Evolutionary conservation across 2,888 invertebrate genomes (phyloP).

Genomic region (Athalia circularis): DNA sequence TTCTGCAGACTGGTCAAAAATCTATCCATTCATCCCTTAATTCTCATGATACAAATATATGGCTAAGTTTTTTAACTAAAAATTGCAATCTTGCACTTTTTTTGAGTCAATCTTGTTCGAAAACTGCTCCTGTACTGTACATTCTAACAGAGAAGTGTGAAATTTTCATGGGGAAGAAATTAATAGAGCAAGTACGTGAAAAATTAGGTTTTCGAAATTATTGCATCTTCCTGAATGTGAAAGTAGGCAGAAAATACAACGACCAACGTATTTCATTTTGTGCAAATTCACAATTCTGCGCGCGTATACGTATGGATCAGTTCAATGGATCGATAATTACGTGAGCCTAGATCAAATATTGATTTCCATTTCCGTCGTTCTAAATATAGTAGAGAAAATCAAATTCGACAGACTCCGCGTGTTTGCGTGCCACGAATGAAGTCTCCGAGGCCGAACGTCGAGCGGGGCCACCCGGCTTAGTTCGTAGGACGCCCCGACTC

Average conservation of each 20-base stretch:
- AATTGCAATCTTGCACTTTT: background rate
- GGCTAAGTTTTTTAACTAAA: no score
- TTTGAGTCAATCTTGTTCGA: background rate
- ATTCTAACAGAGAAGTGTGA: no score
- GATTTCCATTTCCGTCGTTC: background rate
- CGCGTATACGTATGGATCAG: background rate
- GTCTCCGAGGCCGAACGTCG: constrained; percentile 59
- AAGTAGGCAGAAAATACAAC: no score
- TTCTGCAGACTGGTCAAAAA: background rate
- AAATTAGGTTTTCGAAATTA: no score
- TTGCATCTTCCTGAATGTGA: no score
- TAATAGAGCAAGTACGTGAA: no score
- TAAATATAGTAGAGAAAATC: constrained; percentile 25
- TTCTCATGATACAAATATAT: background rate
- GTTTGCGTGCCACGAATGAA: constrained; percentile 62
- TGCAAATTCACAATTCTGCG: no score
- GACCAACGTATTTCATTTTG: no score
- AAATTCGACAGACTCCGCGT: constrained; percentile 26
- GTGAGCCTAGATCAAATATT: background rate
- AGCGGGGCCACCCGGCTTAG: background rate
- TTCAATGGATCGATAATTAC: background rate
- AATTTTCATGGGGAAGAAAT: no score
- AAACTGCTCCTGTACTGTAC: no score
- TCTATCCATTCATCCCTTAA: background rate
- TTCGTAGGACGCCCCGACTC: constrained; percentile 52